phyloP scores from a whole-genome alignment of 1,140 invertebrate species.

The Teleopsis dalmanni region DNA sequence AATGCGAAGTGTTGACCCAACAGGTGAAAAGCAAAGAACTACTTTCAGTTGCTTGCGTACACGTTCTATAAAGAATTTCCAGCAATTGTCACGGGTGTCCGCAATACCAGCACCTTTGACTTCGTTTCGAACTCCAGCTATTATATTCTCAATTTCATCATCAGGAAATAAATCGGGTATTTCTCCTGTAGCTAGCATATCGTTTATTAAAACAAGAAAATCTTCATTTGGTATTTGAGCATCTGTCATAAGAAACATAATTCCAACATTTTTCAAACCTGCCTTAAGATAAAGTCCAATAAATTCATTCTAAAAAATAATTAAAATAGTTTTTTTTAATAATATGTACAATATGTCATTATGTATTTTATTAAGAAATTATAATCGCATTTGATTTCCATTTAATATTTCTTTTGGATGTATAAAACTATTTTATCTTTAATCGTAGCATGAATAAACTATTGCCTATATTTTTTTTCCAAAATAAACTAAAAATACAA shows the following conservation, averaged over 20 bases:
- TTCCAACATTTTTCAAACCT: constrained; percentile 88
- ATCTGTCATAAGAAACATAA: constrained; percentile 94
- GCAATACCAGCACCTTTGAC: constrained; percentile 75
- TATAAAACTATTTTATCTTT: too few species aligned
- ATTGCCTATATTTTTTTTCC: too few species aligned
- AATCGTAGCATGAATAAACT: too few species aligned
- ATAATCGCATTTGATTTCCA: too few species aligned
- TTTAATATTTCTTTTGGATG: too few species aligned
- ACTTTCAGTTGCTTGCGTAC: constrained; percentile 85
- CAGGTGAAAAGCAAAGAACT: constrained; percentile 90
- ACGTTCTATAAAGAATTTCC: constrained; percentile 95
- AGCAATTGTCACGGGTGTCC: constrained; percentile 92
- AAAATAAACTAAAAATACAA: too few species aligned
- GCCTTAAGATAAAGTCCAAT: constrained; percentile 81
- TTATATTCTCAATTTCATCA: constrained; percentile 93
- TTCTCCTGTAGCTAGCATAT: constrained; percentile 91
- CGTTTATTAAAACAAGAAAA: constrained; percentile 92
- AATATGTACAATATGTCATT: too few species aligned
- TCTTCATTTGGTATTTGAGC: constrained; percentile 92
- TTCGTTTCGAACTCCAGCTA: constrained; percentile 79
- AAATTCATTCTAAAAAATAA: constrained; percentile 65
- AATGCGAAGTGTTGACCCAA: constrained; percentile 82
- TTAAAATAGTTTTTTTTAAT: too few species aligned
- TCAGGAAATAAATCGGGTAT: constrained; percentile 91
- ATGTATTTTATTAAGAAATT: too few species aligned